Percentiles rank a stretch among this genome's conserved stretches.
Conservation (phyloP, 2,113 vertebrate species). For the Muscicapa adusta region DNA sequence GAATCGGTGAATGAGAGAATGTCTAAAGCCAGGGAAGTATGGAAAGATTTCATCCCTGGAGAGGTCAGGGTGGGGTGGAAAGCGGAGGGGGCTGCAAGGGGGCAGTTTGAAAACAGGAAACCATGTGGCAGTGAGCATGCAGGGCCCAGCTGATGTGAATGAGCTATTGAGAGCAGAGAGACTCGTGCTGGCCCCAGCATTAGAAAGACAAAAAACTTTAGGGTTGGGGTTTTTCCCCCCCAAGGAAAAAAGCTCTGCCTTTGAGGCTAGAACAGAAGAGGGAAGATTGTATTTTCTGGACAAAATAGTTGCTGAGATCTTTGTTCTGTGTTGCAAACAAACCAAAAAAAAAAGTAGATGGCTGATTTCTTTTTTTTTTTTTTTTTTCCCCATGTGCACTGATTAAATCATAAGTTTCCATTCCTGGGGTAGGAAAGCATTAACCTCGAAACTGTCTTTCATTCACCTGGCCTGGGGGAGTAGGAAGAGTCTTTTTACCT, state of each 20-base stretch:
- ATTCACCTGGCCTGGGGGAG: not conserved
- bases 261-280: not conserved
- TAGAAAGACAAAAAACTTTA: not conserved
- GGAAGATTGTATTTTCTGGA: not conserved
- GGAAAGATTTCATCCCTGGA: conserved; percentile 55
- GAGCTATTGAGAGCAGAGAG: conserved; percentile 51
- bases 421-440: not conserved
- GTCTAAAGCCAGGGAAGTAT: conserved; percentile 42
- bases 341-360: not conserved
- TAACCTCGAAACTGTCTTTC: not conserved
- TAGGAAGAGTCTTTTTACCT: not conserved
- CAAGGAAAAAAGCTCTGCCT: not conserved
- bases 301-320: not conserved
- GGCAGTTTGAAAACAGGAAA: conserved; percentile 67
- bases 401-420: conserved; percentile 49
- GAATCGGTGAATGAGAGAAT: conserved; percentile 53
- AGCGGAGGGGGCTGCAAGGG: conserved; percentile 42
- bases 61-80: conserved; percentile 55
- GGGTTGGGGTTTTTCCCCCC: not conserved
- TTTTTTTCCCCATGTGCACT: not conserved
- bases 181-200: not conserved
- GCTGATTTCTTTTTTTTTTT: not conserved
- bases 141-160: conserved; percentile 52
- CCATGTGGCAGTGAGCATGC: conserved; percentile 47
- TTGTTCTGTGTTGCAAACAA: not conserved